Percentiles rank a stretch among this genome's conserved stretches.
Conservation (phyloP, 2,888 invertebrate genomes). For the Kuschelorhynchus macadamiae region DNA sequence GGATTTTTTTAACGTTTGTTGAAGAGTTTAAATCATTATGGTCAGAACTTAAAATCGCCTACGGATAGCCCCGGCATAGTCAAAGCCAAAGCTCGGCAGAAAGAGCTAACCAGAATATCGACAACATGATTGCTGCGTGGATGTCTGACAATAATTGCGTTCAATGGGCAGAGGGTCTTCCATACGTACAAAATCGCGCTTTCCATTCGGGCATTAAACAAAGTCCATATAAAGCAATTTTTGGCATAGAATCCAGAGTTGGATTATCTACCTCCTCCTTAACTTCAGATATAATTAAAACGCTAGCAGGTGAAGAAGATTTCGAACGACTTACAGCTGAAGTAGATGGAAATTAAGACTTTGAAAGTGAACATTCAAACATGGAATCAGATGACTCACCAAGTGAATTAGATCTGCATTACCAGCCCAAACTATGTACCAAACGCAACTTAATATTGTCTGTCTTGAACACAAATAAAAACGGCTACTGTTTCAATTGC, state of each 20-base stretch:
- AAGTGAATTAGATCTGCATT: no score
- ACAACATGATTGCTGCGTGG: conserved; percentile 56
- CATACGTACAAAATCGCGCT: conserved; percentile 65
- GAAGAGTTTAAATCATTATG: conserved; percentile 52
- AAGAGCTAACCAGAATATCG: conserved; percentile 17
- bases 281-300: conserved; percentile 43
- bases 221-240: conserved; percentile 58
- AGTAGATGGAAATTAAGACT: conserved; percentile 10
- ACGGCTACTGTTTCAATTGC: no score
- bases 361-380: no score
- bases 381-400: no score
- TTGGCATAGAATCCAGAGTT: conserved; percentile 51
- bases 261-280: conserved; percentile 43
- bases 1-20: conserved; percentile 52
- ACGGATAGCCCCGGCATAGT: conserved; percentile 45
- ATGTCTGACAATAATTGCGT: conserved; percentile 13
- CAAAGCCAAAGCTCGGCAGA: conserved; percentile 26
- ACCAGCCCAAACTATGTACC: no score
- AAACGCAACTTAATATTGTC: no score
- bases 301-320: conserved; percentile 37
- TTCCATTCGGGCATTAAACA: conserved; percentile 60
- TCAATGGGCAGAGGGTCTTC: conserved; percentile 19
- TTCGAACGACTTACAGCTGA: not conserved
- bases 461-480: no score
- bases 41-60: conserved; percentile 58